phyloP scores from a whole-genome alignment of 30 jellyfish, hydroid and myxozoan species.

The Chironex yamaguchii region DNA sequence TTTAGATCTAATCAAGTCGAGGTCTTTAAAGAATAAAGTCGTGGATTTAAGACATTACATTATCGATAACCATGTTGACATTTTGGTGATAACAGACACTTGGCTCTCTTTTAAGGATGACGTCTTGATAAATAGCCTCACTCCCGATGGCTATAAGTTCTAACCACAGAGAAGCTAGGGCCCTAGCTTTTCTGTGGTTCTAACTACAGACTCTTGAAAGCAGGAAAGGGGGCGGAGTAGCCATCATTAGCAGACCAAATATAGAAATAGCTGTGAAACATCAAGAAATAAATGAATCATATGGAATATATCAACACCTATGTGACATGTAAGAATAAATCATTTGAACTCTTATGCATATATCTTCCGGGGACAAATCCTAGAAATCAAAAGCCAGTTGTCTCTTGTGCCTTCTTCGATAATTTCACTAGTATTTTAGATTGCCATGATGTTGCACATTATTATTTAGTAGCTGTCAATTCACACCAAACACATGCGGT shows the following conservation, averaged over 20 bases:
- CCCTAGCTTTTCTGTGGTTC: too few species aligned
- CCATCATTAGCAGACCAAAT: background rate
- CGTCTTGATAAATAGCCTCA: constrained; percentile 54
- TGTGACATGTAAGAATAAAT: constrained; percentile 28
- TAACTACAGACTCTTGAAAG: constrained; percentile 26
- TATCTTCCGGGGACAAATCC: constrained; percentile 62
- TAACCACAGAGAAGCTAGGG: too few species aligned
- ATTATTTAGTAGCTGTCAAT: constrained; percentile 13
- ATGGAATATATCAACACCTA: constrained; percentile 20
- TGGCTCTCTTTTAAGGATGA: constrained; percentile 37
- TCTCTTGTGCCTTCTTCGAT: constrained; percentile 25
- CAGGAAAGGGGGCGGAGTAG: constrained; percentile 44
- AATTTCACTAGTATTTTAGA: constrained; percentile 34
- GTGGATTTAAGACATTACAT: constrained; percentile 43
- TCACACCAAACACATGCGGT: too few species aligned
- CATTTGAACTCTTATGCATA: constrained; percentile 17
- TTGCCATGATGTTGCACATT: constrained; percentile 42
- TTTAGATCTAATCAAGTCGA: constrained; percentile 15
- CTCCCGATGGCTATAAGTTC: constrained; percentile 30
- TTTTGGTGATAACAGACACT: constrained; percentile 39
- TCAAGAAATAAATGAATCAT: constrained; percentile 22
- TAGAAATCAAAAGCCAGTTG: constrained; percentile 15
- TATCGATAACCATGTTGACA: constrained; percentile 15
- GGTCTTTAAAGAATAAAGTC: constrained; percentile 53
- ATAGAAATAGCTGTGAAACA: constrained; percentile 23